Base-by-base conservation (phyloP, 2,113 vertebrate genomes). In the Loxodonta africana region DNA sequence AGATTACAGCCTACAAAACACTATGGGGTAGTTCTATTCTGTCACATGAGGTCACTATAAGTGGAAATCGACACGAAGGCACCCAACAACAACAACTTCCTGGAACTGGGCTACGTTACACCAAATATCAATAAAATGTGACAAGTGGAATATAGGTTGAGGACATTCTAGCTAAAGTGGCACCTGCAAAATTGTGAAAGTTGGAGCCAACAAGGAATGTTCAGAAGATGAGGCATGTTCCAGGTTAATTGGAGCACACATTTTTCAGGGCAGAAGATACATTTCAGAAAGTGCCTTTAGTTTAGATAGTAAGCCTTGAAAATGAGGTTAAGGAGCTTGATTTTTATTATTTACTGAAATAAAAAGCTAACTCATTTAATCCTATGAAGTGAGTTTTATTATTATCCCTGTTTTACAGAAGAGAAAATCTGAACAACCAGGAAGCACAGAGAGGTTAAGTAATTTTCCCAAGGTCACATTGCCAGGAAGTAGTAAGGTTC, bases 301-400 rank as follows among this genome's bases (percentile, higher is more conserved):
- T 73, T 76, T 85, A 90, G 44, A 89, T 60, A 74, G 37, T 62
- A 83, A 87, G 0, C 0, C 60, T 78, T 76, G 14, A 78, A 82
- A 95, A 85, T 83, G n/a, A 92, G 33, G 15, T 37, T 65, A 78
- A 67, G 41, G 33, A 62, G 26, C 28, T 91, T 90, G 48, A 63
- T 33, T 93, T 94, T 94, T 92, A 78, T 46, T 48, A 21, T 65
- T 88, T 73, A 82, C 67, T 77, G 51, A 89, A 90, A 87, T n/a
- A 78, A 30, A 82, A 90, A 53, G 15, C 5, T 78, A 84, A 67
- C 12, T 63, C 18, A 74, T 41, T 82, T 76, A 84, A 62, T n/a
- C 18, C 30, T 57, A 57, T 65, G 67, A 76, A 63, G 26, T 62
- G 1, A 4, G 2, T 53, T 73, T 97, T 69, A 44, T 69, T 93